A percentile compares a stretch with the other conserved stretches of the same genome.
phyloP scores from a whole-genome alignment of 2,888 invertebrate genomes.

The Cheilosia soror region DNA sequence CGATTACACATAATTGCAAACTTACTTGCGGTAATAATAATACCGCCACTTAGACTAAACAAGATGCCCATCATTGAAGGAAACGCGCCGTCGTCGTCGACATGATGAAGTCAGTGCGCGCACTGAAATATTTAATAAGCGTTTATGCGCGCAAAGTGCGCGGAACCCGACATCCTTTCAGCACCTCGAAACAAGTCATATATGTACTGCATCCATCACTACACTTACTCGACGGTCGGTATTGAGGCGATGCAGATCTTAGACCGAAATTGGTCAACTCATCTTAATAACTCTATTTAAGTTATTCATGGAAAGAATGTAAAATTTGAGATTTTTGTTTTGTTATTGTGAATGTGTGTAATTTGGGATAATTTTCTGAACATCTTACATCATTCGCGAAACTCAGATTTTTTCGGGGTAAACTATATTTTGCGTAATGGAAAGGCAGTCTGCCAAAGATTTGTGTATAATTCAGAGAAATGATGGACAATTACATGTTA shows the following conservation, averaged over 20 bases:
- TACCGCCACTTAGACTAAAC: constrained; percentile 70
- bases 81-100: constrained; percentile 25
- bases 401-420: constrained; percentile 1
- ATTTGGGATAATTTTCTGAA: constrained; percentile 55
- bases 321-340: constrained; percentile 6
- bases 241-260: constrained; percentile 13
- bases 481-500: not conserved
- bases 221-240: constrained; percentile 31
- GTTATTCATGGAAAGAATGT: constrained; percentile 48
- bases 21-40: constrained; percentile 79
- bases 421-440: constrained; percentile 19
- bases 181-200: constrained; percentile 48
- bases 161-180: constrained; percentile 67
- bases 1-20: constrained; percentile 82
- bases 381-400: constrained; percentile 24
- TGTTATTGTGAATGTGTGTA: constrained; percentile 14
- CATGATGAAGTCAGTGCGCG: not conserved
- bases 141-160: constrained; percentile 47
- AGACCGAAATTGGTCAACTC: constrained; percentile 66
- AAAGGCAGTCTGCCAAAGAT: not conserved
- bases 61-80: constrained; percentile 70
- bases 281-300: constrained; percentile 66
- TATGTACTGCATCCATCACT: not conserved
- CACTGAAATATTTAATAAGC: constrained; percentile 55
- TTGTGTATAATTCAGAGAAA: constrained; percentile 16